A percentile compares a stretch with the other conserved stretches of the same genome.
These are phyloP conservation scores for Zoanthus sociatus DNA, from an alignment of 92 coral and sea anemone genomes.

Conservation along the genomic window DNA sequence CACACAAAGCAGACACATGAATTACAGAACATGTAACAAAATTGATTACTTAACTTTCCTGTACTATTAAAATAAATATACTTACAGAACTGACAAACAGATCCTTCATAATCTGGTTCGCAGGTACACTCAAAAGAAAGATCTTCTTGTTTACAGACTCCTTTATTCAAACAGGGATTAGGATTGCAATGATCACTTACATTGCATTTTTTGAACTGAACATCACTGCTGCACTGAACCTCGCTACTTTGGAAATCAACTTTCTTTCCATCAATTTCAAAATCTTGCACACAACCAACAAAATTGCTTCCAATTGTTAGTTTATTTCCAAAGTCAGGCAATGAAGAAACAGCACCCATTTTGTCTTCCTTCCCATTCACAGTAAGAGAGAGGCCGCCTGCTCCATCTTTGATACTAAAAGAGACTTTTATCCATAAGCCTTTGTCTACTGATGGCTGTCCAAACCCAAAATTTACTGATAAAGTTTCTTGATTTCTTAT, in stretches of 20 bases:
- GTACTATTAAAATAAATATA: conserved; percentile 8
- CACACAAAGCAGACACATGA: too few species aligned
- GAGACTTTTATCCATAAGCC: conserved; percentile 77
- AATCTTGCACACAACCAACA: conserved; percentile 77
- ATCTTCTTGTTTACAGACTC: conserved; percentile 69
- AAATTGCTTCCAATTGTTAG: conserved; percentile 66
- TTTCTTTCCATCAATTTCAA: conserved; percentile 44
- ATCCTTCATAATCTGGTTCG: conserved; percentile 52
- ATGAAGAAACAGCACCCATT: neutral
- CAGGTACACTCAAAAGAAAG: conserved; percentile 70
- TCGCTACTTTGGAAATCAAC: neutral
- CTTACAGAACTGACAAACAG: conserved; percentile 86
- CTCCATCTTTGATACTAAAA: conserved; percentile 47
- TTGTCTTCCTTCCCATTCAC: conserved; percentile 33
- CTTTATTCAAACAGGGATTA: conserved; percentile 72
- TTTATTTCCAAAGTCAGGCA: conserved; percentile 28
- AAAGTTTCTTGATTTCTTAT: conserved; percentile 18
- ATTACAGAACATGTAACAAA: too few species aligned
- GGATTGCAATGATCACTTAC: conserved; percentile 83
- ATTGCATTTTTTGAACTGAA: conserved; percentile 60
- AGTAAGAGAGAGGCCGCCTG: conserved; percentile 31
- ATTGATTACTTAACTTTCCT: too few species aligned
- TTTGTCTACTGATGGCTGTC: conserved; percentile 49
- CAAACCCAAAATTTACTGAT: conserved; percentile 40
- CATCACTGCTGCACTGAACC: conserved; percentile 28